These are phyloP conservation scores for Hafferia zeledoni DNA, from an alignment of 2,797 vertebrate genomes.

Conservation along the genomic window DNA sequence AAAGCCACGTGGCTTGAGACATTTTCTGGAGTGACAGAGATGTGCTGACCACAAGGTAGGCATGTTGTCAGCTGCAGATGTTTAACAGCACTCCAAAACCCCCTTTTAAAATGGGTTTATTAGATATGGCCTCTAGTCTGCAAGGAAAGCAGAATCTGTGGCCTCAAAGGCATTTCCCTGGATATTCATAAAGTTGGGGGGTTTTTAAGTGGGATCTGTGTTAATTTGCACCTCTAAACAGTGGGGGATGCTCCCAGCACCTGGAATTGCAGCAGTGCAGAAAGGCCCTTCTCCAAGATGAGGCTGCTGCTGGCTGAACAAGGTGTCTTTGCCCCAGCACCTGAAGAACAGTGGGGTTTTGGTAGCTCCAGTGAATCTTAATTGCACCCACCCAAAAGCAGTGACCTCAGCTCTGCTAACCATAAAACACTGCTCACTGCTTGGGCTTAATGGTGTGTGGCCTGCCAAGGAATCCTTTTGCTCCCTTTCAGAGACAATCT, in stretches of 20 bases:
- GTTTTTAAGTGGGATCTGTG: background rate
- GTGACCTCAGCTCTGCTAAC: slow-evolving; percentile 56
- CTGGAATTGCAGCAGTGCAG: background rate
- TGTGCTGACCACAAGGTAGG: background rate
- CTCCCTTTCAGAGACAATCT: slow-evolving; percentile 52
- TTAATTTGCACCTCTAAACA: background rate
- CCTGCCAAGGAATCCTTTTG: slow-evolving; percentile 49
- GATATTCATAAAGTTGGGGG: background rate
- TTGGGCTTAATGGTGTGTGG: slow-evolving; percentile 58
- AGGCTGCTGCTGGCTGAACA: background rate
- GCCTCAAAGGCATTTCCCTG: background rate
- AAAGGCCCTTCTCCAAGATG: background rate
- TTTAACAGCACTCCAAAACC: background rate
- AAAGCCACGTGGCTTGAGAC: background rate
- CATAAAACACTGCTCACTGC: slow-evolving; percentile 47
- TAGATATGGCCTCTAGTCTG: background rate
- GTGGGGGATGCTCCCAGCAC: background rate
- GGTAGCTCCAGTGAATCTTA: slow-evolving; percentile 43
- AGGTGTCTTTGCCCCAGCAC: background rate
- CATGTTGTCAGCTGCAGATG: background rate
- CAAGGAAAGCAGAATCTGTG: background rate
- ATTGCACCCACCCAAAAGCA: slow-evolving; percentile 12
- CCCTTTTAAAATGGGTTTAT: background rate
- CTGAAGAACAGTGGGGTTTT: background rate
- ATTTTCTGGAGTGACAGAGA: background rate